Base-by-base conservation (phyloP, 2,888 invertebrate genomes). In the Acanthopleura granulata region DNA sequence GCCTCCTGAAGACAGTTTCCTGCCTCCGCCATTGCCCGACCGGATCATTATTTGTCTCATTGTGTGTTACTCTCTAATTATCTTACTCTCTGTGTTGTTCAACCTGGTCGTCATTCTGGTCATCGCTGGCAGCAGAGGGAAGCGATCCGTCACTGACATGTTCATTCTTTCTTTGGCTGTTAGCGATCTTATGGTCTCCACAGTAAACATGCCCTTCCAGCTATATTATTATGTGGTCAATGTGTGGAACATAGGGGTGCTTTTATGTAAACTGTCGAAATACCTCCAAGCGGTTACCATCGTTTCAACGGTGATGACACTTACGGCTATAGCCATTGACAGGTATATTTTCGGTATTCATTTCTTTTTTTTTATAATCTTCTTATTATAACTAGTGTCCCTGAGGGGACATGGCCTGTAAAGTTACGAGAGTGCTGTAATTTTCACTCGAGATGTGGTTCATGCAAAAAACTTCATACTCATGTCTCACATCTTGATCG, bases 131-230 rank as follows among this genome's bases (percentile, higher is more conserved):
- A 77, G 77, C 29, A 77, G 77, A 72, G 77, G 77, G 62, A 74
- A 80, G 62, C 77, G 81, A 62, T 80, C 84, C 6, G 84, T 84
- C 30, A 87, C 86, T 0, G 83, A 87, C 74, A 73, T 83, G 73
- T 86, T 85, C 77, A 84, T 86, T 14, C 62, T 86, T 49, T 87
- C 86, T 0, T 76, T 87, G 51, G 86, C 86, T 0, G 80, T 83
- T 70, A 85, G 85, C 49, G 86, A 87, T 74, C 62, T 85, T n/a
- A 73, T 86, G 50, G 81, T 86, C 18, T 83, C 85, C n/a, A 76
- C 78, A 4, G 70, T 85, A 27, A 85, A 84, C 73, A 85, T 86
- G 86, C 85, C 86, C 12, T 81, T 85, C 62, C 84, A 84, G 72
- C 78, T 86, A 30, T 78, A 80, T 73, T 80, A 78, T 74, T 77